Evolutionary conservation across 2,888 invertebrate genomes (phyloP).

Genomic region (Rhogogaster chlorosoma): DNA sequence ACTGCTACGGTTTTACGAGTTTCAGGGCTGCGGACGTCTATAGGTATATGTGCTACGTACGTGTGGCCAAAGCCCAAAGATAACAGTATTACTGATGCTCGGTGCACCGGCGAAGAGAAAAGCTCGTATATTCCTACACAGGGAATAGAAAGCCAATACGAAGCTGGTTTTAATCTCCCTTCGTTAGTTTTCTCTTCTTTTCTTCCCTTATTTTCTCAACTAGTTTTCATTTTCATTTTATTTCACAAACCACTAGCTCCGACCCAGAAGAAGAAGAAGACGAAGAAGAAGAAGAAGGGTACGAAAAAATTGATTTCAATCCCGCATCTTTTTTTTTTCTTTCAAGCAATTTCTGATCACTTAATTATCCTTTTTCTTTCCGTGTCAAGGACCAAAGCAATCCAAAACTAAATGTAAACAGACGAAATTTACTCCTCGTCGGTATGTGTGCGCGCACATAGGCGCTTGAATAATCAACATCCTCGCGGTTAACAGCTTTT

Average conservation of each 20-base stretch:
- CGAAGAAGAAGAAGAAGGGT: not conserved
- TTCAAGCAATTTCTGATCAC: not conserved
- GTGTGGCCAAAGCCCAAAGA: constrained; percentile 20
- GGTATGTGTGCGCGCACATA: not conserved
- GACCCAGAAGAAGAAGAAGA: not conserved
- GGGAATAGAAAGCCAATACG: not conserved
- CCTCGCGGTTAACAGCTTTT: constrained; percentile 1
- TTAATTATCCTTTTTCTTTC: not conserved
- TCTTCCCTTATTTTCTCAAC: not conserved
- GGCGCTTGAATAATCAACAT: constrained; percentile 19
- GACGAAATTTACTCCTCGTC: not conserved
- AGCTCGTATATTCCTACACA: not conserved
- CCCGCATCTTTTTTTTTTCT: not conserved
- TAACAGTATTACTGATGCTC: not conserved
- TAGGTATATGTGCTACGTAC: not conserved
- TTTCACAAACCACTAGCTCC: not conserved
- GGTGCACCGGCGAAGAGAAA: not conserved
- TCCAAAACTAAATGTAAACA: not conserved
- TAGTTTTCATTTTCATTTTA: not conserved
- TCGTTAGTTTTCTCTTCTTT: not conserved
- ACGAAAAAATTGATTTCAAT: not conserved
- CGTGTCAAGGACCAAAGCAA: not conserved
- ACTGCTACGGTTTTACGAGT: not conserved
- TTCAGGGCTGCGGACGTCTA: not conserved
- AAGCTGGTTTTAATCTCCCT: not conserved